Evolutionary conservation across 2,888 invertebrate species (phyloP), one percentile per base, ranked within the genome.

Genomic region (Megamerina dolium): DNA sequence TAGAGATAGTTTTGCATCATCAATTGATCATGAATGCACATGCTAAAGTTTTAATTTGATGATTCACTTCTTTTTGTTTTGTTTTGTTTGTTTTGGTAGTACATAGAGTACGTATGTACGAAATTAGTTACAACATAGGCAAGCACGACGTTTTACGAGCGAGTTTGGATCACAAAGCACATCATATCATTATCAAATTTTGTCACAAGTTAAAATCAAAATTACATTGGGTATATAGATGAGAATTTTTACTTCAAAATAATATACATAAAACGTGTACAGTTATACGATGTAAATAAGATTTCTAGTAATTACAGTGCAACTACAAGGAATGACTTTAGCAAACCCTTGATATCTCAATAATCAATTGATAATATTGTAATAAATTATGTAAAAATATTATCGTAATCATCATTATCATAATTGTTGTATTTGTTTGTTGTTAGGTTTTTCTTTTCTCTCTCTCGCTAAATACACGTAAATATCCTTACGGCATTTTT

Each of bases 321-420:
- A 61, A 55, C 63, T 65, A 57, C 55, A 64, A 62, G 64, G 63
- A 66, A 66, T 66, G 64, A 59, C 59, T 57, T 53, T 54, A 60
- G 56, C 57, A 63, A 58, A 57, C 55, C 59, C 54, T 63, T 59
- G 54, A 56, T 60, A 54, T 57, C 37, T 55, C 56, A 57, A 56
- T 55, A 59, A 60, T 57, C 54, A 56, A 54, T 60, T 51, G 53
- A 53, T 56, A 57, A 56, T 56, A 63, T 63, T 56, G 60, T 64
- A 64, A 56, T 57, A 58, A 59, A 58, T 63, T 65, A 64, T 60
- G 60, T 65, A 63, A 59, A 65, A 65, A 61, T 61, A 52, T 52
- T 41, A 59, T 55, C 48, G 48, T 53, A 53, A 45, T 54, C 27
- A 41, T 52, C 29, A 35, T 54, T 51, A 51, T 57, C 45, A 46